These are phyloP conservation scores for Aeoliscus strigatus DNA, from an alignment of 2,797 vertebrate genomes.

Conservation along the genomic window DNA sequence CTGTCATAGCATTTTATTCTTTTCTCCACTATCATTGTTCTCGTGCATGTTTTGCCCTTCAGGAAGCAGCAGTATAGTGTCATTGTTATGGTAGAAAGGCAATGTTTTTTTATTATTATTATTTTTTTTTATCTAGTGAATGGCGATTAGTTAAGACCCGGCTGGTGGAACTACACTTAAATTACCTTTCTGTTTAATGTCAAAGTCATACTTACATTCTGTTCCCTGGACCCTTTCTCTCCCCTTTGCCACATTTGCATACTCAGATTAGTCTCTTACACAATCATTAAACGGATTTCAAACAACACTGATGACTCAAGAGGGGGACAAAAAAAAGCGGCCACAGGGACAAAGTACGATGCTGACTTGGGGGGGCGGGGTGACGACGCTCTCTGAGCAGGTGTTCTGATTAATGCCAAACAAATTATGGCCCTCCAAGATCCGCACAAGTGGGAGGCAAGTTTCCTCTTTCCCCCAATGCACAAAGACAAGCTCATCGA, in stretches of 20 bases:
- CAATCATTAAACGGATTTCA: slow-evolving; percentile 74
- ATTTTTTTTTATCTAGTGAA: slow-evolving; percentile 26
- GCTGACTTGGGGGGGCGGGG: slow-evolving; percentile 51
- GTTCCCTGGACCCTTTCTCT: slow-evolving; percentile 15
- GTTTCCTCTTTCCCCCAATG: slow-evolving; percentile 53
- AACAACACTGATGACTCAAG: slow-evolving; percentile 75
- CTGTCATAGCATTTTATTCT: slow-evolving; percentile 32
- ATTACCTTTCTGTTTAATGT: slow-evolving; percentile 62
- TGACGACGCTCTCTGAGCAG: slow-evolving; percentile 70
- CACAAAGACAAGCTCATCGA: slow-evolving; percentile 50
- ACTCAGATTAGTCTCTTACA: slow-evolving; percentile 71
- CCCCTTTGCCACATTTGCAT: slow-evolving; percentile 62
- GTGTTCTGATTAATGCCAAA: slow-evolving; percentile 75
- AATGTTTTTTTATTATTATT: slow-evolving; percentile 27
- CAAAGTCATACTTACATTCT: slow-evolving; percentile 40
- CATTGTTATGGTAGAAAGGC: slow-evolving; percentile 40
- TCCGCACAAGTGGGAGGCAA: slow-evolving; percentile 61
- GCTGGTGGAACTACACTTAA: slow-evolving; percentile 57
- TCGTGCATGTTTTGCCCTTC: slow-evolving; percentile 50
- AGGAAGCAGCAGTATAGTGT: slow-evolving; percentile 40
- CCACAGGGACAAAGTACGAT: slow-evolving; percentile 53
- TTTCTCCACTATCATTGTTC: slow-evolving; percentile 33
- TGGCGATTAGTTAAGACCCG: slow-evolving; percentile 40
- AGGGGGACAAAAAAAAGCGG: slow-evolving; percentile 67
- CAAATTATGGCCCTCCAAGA: slow-evolving; percentile 73